A percentile compares a stretch with the other conserved stretches of the same genome.
phyloP scores from a whole-genome alignment of 2,113 vertebrate species.

The Notothenia coriiceps region DNA sequence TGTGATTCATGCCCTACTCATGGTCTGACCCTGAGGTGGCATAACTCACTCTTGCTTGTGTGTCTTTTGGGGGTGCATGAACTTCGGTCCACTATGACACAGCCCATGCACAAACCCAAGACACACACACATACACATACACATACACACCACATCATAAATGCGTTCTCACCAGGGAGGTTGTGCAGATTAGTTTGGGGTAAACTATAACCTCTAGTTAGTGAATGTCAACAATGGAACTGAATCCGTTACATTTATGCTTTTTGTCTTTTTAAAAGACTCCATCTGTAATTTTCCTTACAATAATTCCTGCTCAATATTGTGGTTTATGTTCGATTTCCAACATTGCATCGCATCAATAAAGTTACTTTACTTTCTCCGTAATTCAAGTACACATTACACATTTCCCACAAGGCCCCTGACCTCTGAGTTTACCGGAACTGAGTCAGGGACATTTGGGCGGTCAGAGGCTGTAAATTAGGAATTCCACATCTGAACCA shows the following conservation, averaged over 20 bases:
- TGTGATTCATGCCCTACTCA: slow-evolving; percentile 69
- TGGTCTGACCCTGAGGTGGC: slow-evolving; percentile 65
- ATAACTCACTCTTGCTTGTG: slow-evolving; percentile 58
- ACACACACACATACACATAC: slow-evolving; percentile 12
- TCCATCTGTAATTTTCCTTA: slow-evolving; percentile 9
- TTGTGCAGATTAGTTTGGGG: slow-evolving; percentile 24
- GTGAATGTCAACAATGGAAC: slow-evolving; percentile 15
- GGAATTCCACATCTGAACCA: slow-evolving; percentile 71
- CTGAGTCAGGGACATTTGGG: slow-evolving; percentile 52
- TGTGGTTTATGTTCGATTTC: slow-evolving; percentile 33
- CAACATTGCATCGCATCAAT: slow-evolving; percentile 3
- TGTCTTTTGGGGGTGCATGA: slow-evolving; percentile 31
- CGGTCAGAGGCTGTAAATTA: slow-evolving; percentile 70
- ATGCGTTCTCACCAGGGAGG: slow-evolving; percentile 22
- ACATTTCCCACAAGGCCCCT: slow-evolving; percentile 37
- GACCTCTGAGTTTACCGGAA: slow-evolving; percentile 62
- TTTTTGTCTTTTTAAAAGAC: not conserved
- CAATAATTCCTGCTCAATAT: slow-evolving; percentile 6
- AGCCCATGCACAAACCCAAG: slow-evolving; percentile 53
- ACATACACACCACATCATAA: slow-evolving; percentile 27
- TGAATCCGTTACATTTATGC: not conserved
- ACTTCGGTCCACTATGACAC: slow-evolving; percentile 43
- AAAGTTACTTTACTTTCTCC: slow-evolving; percentile 12
- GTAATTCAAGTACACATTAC: slow-evolving; percentile 34
- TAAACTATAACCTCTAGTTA: slow-evolving; percentile 40